A percentile compares a stretch with the other conserved stretches of the same genome.
phyloP scores from a whole-genome alignment of 2,888 invertebrate species.

The Agrypnus murinus region DNA sequence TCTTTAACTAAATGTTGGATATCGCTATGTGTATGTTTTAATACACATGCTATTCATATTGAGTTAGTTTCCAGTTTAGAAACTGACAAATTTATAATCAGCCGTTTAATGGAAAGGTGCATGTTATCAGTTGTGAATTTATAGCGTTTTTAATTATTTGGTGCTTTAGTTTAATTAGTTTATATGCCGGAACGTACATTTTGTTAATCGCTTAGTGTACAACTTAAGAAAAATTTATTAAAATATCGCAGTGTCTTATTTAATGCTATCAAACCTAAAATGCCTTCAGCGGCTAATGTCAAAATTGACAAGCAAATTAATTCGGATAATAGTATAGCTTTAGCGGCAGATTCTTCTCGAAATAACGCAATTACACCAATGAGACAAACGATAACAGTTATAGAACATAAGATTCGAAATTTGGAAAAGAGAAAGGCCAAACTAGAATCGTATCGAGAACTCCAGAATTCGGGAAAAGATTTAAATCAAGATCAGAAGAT shows the following conservation, averaged over 20 bases:
- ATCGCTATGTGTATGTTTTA: too few relatives aligned
- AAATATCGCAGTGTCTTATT: conserved; percentile 48
- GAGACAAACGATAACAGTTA: conserved; percentile 88
- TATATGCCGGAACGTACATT: neutral
- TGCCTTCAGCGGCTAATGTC: conserved; percentile 92
- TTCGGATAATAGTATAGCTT: conserved; percentile 76
- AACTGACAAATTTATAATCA: too few relatives aligned
- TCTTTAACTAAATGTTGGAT: too few relatives aligned
- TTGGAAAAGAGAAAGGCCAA: conserved; percentile 97
- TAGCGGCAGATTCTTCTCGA: conserved; percentile 78
- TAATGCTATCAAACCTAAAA: conserved; percentile 69
- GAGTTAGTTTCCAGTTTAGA: too few relatives aligned
- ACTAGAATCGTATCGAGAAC: conserved; percentile 86
- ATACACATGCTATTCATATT: too few relatives aligned
- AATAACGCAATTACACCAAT: conserved; percentile 75
- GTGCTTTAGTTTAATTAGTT: conserved; percentile 14
- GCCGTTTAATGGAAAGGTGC: conserved; percentile 31
- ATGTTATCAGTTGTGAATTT: conserved; percentile 3
- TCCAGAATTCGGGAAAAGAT: conserved; percentile 89
- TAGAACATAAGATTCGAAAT: conserved; percentile 98
- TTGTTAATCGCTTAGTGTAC: neutral
- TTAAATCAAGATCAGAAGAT: conserved; percentile 91
- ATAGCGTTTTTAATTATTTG: conserved; percentile 18
- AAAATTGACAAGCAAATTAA: conserved; percentile 89
- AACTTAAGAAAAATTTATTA: neutral